Evolutionary conservation across 2,888 invertebrate genomes (phyloP).

Genomic region (Cheilosia vernalis): DNA sequence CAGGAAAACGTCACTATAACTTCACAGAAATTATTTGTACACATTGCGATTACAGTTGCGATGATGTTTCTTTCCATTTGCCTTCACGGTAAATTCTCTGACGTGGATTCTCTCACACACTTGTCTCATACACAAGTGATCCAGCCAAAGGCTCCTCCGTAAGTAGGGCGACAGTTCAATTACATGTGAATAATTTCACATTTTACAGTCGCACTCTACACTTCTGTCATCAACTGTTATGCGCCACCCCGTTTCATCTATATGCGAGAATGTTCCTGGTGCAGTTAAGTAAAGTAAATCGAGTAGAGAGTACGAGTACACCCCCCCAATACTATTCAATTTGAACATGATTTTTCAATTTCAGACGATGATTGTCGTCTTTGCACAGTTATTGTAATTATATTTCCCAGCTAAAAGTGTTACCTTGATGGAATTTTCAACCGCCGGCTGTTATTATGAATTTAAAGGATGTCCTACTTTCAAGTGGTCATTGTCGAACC

Average conservation of each 20-base stretch:
- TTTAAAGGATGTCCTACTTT: constrained; percentile 52
- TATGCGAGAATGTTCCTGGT: constrained; percentile 12
- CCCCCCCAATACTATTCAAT: background rate
- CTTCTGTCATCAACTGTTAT: constrained; percentile 27
- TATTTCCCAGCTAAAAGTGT: constrained; percentile 8
- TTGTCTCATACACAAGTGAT: constrained; percentile 1
- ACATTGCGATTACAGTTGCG: too few relatives aligned
- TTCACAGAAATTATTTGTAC: too few relatives aligned
- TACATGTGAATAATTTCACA: constrained; percentile 51
- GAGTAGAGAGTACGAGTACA: constrained; percentile 2
- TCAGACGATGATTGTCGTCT: background rate
- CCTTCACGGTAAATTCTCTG: background rate
- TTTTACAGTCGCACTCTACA: constrained; percentile 7
- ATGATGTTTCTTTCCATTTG: background rate
- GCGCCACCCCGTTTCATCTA: constrained; percentile 22
- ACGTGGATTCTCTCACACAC: background rate
- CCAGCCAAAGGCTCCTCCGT: background rate
- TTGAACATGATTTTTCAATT: constrained; percentile 57
- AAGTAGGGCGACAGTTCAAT: constrained; percentile 48
- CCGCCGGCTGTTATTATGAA: constrained; percentile 29
- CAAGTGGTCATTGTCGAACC: constrained; percentile 39
- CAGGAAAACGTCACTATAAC: too few relatives aligned
- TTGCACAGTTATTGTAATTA: constrained; percentile 1
- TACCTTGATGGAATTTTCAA: constrained; percentile 40
- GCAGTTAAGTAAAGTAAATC: constrained; percentile 43